Percentiles rank a stretch among this genome's conserved stretches.
phyloP scores from a whole-genome alignment of 1,140 invertebrate species.

The Eriosoma lanigerum region DNA sequence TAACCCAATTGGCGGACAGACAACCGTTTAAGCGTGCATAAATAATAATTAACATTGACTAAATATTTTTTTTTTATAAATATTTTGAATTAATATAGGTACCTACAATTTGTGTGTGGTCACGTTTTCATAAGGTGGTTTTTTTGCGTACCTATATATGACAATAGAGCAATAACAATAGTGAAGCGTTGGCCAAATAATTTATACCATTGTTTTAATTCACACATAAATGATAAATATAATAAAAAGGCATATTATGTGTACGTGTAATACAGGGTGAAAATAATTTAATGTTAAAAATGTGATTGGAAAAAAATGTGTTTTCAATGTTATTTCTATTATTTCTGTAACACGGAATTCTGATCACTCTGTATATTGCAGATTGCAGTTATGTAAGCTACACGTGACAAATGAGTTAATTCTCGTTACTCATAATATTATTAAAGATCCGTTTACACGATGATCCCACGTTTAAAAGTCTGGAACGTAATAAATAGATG shows the following conservation, averaged over 20 bases:
- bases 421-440: not conserved
- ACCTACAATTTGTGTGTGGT: no score
- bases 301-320: no score
- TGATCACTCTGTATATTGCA: no score
- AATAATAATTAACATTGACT: not conserved
- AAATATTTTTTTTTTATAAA: not conserved
- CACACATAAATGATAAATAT: no score
- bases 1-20: not conserved
- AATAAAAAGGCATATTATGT: no score
- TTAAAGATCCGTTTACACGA: not conserved
- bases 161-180: not conserved
- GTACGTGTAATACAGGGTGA: no score
- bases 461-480: not conserved
- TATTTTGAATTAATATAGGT: no score
- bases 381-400: not conserved
- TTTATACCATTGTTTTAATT: not conserved
- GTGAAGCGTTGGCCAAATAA: not conserved
- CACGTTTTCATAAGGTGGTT: not conserved
- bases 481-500: no score
- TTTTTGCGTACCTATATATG: no score
- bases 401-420: constrained; percentile 33
- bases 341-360: no score
- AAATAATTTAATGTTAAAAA: not conserved
- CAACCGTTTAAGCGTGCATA: not conserved
- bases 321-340: no score